These are phyloP conservation scores for Orthochromis malagaraziensis DNA, from an alignment of 2,113 vertebrate species.

Conservation along the genomic window DNA sequence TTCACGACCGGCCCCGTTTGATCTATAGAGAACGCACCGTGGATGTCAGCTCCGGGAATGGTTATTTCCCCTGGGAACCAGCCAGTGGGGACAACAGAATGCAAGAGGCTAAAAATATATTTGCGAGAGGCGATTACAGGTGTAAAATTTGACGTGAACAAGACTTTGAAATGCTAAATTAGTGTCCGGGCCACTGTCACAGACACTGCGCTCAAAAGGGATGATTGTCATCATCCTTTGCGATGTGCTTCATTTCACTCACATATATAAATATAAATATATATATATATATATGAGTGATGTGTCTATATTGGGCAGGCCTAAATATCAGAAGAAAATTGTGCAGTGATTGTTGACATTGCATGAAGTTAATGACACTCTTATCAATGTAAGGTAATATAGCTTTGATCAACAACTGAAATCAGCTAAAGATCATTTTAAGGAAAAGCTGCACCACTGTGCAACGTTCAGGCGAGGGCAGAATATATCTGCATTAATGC, in stretches of 20 bases:
- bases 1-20: slow-evolving; percentile 50
- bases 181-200: slow-evolving; percentile 6
- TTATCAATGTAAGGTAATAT: neutral
- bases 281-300: neutral
- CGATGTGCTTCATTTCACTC: neutral
- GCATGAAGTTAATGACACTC: neutral
- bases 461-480: neutral
- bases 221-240: neutral
- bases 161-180: slow-evolving; percentile 57
- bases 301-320: neutral
- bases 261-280: neutral
- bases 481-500: slow-evolving; percentile 53
- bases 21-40: slow-evolving; percentile 56
- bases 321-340: neutral
- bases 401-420: neutral
- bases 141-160: slow-evolving; percentile 30
- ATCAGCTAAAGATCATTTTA: neutral
- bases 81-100: slow-evolving; percentile 47
- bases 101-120: slow-evolving; percentile 67
- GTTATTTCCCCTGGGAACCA: slow-evolving; percentile 60
- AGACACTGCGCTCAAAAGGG: neutral
- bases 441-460: neutral
- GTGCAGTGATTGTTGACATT: neutral
- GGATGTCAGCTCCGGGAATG: slow-evolving; percentile 55
- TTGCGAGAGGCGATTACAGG: slow-evolving; percentile 52